Evolutionary conservation across 1,140 invertebrate species (phyloP), one percentile per base, ranked within the genome.

Genomic region (Heliconius himera): DNA sequence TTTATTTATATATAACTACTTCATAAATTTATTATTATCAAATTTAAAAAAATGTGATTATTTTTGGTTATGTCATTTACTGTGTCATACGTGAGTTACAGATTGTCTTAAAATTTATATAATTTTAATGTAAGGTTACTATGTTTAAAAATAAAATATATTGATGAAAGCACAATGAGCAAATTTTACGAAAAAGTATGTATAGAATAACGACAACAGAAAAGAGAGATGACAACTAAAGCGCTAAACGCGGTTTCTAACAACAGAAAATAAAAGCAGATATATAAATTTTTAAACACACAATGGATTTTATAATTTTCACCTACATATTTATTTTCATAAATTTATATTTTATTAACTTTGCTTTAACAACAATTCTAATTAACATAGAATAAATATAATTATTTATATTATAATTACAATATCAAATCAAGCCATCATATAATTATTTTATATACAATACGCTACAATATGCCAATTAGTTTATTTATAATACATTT

Each of bases 31-130:
- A 8, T 22, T 41, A 4, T 38, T n/a, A 71, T 36, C 33, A 36
- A 38, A 36, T 38, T 72, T n/a, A 3, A 41, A 41, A 66, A 29
- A 29, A 1, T 66, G 13, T 66, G 29, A 11, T 29, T 66, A 26
- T 13, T 13, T 66, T 66, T 66, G 26, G n/a, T 66, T 66, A 66
- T 66, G 60, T 26, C 60, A 66, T 29, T 56, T 66, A 66, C n/a
- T 29, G 60, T 66, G 60, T 66, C 60, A 29, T 29, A 29, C 11
- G 4, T 9, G 13, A 26, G 1, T 13, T 26, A 66, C 22, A 66
- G 5, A 66, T 66, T 29, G 13, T 60, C 51, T 20, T 20, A 54
- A 54, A 51, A 49, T 49, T 49, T 6, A 6, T 0, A 36, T 36
- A 36, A 36, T 36, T 36, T 20, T 56, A 56, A 56, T 1, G 20